Base-by-base conservation (phyloP, 2,113 vertebrate species). In the Spheniscus mendiculus region DNA sequence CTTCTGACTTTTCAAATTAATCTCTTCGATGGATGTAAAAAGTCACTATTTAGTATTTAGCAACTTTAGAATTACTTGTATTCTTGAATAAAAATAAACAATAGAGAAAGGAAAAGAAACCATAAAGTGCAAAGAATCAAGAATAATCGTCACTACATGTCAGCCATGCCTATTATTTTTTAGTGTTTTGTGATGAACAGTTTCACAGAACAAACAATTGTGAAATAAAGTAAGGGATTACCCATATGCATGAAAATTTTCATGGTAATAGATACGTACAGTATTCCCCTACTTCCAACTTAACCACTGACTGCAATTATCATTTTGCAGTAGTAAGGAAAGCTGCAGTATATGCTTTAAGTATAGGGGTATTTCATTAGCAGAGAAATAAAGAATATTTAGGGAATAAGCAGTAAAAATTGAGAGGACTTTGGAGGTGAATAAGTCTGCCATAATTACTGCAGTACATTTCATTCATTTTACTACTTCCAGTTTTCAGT, bases 251-350 rank as follows among this genome's bases (percentile, higher is more conserved):
- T 21, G 3, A 36, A 29, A 2, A 20, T 80, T 70, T 70, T 74
- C 29, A 70, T 0, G 0, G 7, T 19, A 70, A n/a, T 32, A 11
- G 8, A 19, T 62, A 34, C 1, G 1, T 26, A 42, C 6, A 23
- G 3, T 40, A 70, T 70, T 70, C 12, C 20, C 15, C n/a, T 49
- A 53, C 8, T 13, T 76, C 61, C 66, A 63, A 2, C 2, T 78
- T 76, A 67, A 65, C 22, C 34, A 65, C 11, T 47, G 20, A 85
- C 10, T 25, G 30, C 10, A 70, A 10, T n/a, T 66, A 78, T 12
- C 10, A 67, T 52, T 52, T 83, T 58, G 5, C 26, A 52, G 16
- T 45, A 40, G 18, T 26, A 63, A 70, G 15, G 8, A 52, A 82
- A 86, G 44, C 32, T 55, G 3, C 16, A 61, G 12, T 30, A 26